Evolutionary conservation across 2,113 vertebrate species (phyloP), one percentile per base, ranked within the genome.

Genomic region (Motacilla tschutschensis): DNA sequence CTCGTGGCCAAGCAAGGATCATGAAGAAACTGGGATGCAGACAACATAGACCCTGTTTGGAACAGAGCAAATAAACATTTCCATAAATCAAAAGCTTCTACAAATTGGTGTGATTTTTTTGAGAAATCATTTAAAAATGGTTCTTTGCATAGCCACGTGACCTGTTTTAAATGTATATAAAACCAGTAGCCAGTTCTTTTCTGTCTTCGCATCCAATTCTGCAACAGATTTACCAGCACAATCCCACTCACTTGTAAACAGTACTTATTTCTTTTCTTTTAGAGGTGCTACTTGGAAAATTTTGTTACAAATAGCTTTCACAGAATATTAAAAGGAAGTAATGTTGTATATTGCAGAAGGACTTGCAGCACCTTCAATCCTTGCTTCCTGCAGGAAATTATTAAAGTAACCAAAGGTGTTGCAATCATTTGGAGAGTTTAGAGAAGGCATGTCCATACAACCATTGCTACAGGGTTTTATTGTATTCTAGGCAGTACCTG

Each of bases 31-130:
- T 1, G 31, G 50, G 17, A n/a, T 57, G 12, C 6, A 40, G 6
- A 36, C 0, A 1, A 19, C 9, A 14, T 4, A 7, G 4, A 53
- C 10, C 5, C 13, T 67, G 35, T 31, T 15, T 16, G 28, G 17
- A 71, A 8, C 9, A 57, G 6, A 4, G 21, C 14, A 74, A 75
- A 14, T 22, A 40, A 41, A 2, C 24, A 43, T 40, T 51, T 77
- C 22, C 20, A 3, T 6, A 19, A 35, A 71, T 35, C 16, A n/a
- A n/a, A 38, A 44, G 0, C 20, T 54, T 78, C 11, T 47, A 51
- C 8, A 72, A 62, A 51, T 5, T 13, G 4, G 12, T 76, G 21
- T 1, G 5, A 12, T 41, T 33, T 43, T 79, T 83, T 75, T 83
- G 17, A 72, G 50, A 79, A 60, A 53, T 5, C 11, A 15, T 71